These are phyloP conservation scores for Sandelia bainsii DNA, from an alignment of 2,797 vertebrate genomes.

Conservation along the genomic window DNA sequence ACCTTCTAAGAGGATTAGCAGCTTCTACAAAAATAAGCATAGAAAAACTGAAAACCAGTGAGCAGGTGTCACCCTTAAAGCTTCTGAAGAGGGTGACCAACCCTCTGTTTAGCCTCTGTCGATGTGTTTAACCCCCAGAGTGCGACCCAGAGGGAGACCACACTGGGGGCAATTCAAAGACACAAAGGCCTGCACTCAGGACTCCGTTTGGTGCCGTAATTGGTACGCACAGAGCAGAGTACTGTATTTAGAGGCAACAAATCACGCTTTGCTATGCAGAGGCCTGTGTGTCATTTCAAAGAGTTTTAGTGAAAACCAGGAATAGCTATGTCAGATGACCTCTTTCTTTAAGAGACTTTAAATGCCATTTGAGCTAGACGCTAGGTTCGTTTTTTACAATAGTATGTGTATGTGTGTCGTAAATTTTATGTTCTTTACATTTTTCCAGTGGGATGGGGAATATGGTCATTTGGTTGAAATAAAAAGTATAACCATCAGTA, in stretches of 20 bases:
- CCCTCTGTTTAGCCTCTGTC: constrained; percentile 62
- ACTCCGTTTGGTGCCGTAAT: constrained; percentile 63
- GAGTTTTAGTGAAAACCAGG: constrained; percentile 40
- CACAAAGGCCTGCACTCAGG: constrained; percentile 53
- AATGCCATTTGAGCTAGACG: constrained; percentile 38
- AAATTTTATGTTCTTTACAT: no score
- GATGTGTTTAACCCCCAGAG: constrained; percentile 64
- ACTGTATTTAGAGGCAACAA: constrained; percentile 68
- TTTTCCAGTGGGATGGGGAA: no score
- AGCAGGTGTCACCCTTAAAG: constrained; percentile 67
- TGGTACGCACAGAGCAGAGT: constrained; percentile 28
- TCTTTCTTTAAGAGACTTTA: constrained; percentile 52
- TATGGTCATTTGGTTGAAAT: no score
- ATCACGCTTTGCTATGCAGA: constrained; percentile 66
- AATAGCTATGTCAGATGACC: constrained; percentile 40
- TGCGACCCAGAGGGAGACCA: constrained; percentile 51
- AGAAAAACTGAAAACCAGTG: constrained; percentile 44
- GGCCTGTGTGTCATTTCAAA: constrained; percentile 74
- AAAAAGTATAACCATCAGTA: no score
- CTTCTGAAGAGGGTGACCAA: constrained; percentile 54
- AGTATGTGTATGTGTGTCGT: no score
- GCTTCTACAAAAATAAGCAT: constrained; percentile 45
- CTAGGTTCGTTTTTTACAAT: constrained; percentile 29
- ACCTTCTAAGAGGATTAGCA: constrained; percentile 74
- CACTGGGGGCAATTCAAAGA: constrained; percentile 46